Percentiles rank a stretch among this genome's conserved stretches.
Conservation (phyloP, 2,888 invertebrate species). For the Lochmaea crataegi region DNA sequence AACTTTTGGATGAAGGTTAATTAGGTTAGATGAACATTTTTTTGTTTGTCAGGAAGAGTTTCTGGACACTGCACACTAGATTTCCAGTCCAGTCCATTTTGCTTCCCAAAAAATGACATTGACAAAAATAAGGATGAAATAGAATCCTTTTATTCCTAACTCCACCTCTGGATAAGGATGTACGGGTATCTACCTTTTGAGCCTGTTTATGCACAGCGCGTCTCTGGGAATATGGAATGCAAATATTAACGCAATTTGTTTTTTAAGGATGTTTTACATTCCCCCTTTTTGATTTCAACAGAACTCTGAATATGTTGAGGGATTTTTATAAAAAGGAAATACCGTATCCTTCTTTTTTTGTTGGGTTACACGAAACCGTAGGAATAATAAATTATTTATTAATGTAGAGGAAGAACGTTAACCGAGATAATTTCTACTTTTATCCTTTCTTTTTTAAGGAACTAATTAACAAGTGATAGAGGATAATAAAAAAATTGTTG, state of each 20-base stretch:
- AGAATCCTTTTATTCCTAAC: neutral
- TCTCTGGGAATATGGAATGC: slow-evolving; percentile 31
- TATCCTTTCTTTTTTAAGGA: too few species aligned
- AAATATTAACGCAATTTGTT: slow-evolving; percentile 36
- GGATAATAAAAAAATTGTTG: too few species aligned
- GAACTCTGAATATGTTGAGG: slow-evolving; percentile 17
- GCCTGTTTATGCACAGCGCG: slow-evolving; percentile 24
- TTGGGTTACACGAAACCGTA: neutral
- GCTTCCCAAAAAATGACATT: too few species aligned
- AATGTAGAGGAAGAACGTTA: neutral
- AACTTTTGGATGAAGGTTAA: too few species aligned
- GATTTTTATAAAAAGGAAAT: slow-evolving; percentile 14
- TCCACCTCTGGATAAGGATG: slow-evolving; percentile 13
- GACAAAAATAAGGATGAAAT: too few species aligned
- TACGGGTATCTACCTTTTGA: slow-evolving; percentile 10
- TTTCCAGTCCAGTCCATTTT: too few species aligned
- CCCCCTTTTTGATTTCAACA: slow-evolving; percentile 25
- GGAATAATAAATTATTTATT: neutral
- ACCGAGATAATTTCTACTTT: too few species aligned
- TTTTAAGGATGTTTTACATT: slow-evolving; percentile 32
- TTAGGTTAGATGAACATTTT: too few species aligned
- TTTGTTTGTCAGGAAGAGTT: too few species aligned
- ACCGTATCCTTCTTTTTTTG: neutral
- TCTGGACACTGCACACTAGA: too few species aligned
- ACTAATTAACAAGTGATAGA: too few species aligned